Evolutionary conservation across 2,888 invertebrate genomes (phyloP).

Genomic region (Xanthostigma xanthostigma): DNA sequence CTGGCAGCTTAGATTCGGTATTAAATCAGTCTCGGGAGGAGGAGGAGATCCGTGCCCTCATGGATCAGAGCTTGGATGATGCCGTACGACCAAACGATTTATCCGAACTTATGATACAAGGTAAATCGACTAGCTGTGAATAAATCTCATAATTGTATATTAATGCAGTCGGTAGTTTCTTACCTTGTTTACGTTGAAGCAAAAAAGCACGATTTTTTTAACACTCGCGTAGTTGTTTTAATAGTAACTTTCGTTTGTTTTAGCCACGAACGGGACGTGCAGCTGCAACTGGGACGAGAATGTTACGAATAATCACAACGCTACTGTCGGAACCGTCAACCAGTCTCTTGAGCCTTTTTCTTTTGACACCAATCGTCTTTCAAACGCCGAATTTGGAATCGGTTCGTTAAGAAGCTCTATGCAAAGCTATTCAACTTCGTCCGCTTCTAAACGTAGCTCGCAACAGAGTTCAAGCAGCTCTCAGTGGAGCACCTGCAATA

Average conservation of each 20-base stretch:
- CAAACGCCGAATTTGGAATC: slow-evolving; percentile 40
- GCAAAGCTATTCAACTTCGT: slow-evolving; percentile 39
- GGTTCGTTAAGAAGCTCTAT: slow-evolving; percentile 46
- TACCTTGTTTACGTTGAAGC: neutral
- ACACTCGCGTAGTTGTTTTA: neutral
- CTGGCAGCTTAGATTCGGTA: slow-evolving; percentile 76
- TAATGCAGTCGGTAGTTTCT: too few species aligned
- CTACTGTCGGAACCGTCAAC: neutral
- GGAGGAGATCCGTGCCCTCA: slow-evolving; percentile 50
- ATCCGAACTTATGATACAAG: slow-evolving; percentile 1
- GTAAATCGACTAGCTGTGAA: neutral
- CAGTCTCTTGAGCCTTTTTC: slow-evolving; percentile 17
- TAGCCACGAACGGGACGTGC: slow-evolving; percentile 20
- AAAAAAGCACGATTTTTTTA: neutral
- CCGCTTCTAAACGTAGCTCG: slow-evolving; percentile 42
- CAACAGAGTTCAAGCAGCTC: slow-evolving; percentile 39
- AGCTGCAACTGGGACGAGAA: slow-evolving; percentile 25
- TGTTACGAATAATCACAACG: slow-evolving; percentile 8
- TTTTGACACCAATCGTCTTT: slow-evolving; percentile 20
- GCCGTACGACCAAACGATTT: slow-evolving; percentile 22
- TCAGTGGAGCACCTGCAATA: slow-evolving; percentile 21
- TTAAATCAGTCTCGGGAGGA: slow-evolving; percentile 77
- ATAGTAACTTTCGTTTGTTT: slow-evolving; percentile 3
- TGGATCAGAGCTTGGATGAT: slow-evolving; percentile 34
- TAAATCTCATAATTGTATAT: too few species aligned